Base-by-base conservation (phyloP, 2,888 invertebrate species). In the Priapulus caudatus region DNA sequence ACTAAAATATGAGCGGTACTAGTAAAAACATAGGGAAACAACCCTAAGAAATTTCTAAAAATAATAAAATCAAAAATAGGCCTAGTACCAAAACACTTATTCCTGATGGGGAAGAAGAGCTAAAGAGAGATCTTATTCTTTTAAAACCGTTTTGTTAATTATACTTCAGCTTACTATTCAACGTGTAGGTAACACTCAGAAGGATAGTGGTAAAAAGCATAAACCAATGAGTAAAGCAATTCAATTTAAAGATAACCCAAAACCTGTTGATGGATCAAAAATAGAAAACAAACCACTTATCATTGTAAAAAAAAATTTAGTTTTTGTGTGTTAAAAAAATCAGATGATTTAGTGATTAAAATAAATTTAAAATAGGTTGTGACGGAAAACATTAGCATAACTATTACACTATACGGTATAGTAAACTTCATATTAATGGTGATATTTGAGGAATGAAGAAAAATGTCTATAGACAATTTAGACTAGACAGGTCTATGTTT, bases 21-120 rank as follows among this genome's bases (percentile, higher is more conserved):
- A 23, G 81, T 81, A 72, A 83, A 83, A 72, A 82, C 79, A 73
- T 81, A 83, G 0, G 83, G 80, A 2, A 82, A 79, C 73, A 83
- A 65, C 0, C 81, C 81, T 74, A 81, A 66, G 62, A 82, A 78
- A 74, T 82, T 83, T 75, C 79, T 81, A 68, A 79, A 74, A 70
- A 81, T 60, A 70, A 82, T 74, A 65, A 79, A 72, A 43, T 72
- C 65, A 68, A 81, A 80, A n/a, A n/a, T n/a, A n/a, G n/a, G n/a
- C n/a, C n/a, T n/a, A n/a, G n/a, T n/a, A n/a, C n/a, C n/a, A n/a
- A n/a, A n/a, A n/a, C n/a, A n/a, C n/a, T n/a, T n/a, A n/a, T n/a
- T n/a, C n/a, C n/a, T n/a, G n/a, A n/a, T n/a, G n/a, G n/a, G n/a
- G n/a, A n/a, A n/a, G n/a, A n/a, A n/a, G n/a, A n/a, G n/a, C n/a